Conservation (phyloP, 2,888 invertebrate genomes). For the Drosophila peninsularis region DNA sequence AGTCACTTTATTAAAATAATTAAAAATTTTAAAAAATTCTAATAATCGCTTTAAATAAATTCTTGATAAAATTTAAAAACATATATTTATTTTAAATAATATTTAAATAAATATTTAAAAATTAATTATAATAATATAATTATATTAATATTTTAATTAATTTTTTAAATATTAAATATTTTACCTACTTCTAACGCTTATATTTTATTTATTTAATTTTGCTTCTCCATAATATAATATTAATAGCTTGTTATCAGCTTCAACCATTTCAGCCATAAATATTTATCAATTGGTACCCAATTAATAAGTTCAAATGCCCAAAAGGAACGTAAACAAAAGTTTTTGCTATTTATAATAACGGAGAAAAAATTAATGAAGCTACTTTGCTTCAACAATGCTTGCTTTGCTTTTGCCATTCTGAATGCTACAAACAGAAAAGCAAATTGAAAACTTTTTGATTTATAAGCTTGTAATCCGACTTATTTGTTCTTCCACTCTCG, state of each 20-base stretch:
- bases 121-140: too few species aligned
- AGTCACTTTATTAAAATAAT: too few species aligned
- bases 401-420: not conserved
- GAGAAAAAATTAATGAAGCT: slow-evolving; percentile 5
- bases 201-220: too few species aligned
- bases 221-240: not conserved
- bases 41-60: too few species aligned
- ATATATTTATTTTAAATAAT: too few species aligned
- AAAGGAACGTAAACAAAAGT: not conserved
- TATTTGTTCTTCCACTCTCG: not conserved
- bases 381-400: not conserved
- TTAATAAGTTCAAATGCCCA: slow-evolving; percentile 4
- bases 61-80: too few species aligned
- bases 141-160: too few species aligned
- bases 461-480: slow-evolving; percentile 17
- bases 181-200: not conserved
- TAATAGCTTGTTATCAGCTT: not conserved
- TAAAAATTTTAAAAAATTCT: too few species aligned
- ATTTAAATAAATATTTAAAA: too few species aligned
- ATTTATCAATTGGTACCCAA: not conserved
- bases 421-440: slow-evolving; percentile 12
- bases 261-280: not conserved
- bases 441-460: slow-evolving; percentile 20
- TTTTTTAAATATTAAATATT: not conserved
- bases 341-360: slow-evolving; percentile 1